A percentile compares a stretch with the other conserved stretches of the same genome.
phyloP scores from a whole-genome alignment of 2,113 vertebrate species.

The Protobothrops flavoviridis region DNA sequence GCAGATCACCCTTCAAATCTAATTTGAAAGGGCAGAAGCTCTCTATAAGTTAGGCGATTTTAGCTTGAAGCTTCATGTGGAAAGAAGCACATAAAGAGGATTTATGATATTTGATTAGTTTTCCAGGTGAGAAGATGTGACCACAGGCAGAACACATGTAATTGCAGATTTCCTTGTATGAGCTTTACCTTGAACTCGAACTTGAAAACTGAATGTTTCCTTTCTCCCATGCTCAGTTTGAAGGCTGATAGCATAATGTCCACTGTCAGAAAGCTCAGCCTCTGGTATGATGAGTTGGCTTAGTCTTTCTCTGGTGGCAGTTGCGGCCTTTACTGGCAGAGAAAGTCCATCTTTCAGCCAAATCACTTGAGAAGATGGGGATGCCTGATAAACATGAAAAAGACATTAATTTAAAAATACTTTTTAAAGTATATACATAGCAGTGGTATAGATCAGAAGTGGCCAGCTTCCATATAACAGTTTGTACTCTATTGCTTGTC shows the following conservation, averaged over 20 bases:
- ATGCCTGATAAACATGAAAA: conserved; percentile 69
- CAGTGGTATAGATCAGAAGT: not conserved
- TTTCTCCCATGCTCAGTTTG: conserved; percentile 73
- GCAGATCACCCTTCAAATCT: not conserved
- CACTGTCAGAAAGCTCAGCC: conserved; percentile 75
- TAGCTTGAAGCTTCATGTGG: not conserved
- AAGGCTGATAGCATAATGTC: conserved; percentile 78
- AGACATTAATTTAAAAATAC: rapidly evolving
- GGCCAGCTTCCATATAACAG: not conserved
- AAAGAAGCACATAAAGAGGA: not conserved
- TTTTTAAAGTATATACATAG: not conserved
- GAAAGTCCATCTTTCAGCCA: conserved; percentile 86
- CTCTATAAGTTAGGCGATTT: not conserved
- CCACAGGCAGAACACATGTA: not conserved
- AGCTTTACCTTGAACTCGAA: conserved; percentile 83
- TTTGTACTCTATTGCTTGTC: not conserved
- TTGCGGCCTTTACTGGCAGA: conserved; percentile 70
- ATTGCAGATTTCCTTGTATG: not conserved
- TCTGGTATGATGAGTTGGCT: conserved; percentile 83
- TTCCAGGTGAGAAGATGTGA: not conserved
- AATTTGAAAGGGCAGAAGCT: not conserved
- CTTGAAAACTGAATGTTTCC: conserved; percentile 76
- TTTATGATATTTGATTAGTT: not conserved
- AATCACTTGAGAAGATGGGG: conserved; percentile 78
- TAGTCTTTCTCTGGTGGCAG: conserved; percentile 70